Base-by-base conservation (phyloP, 2,797 vertebrate genomes). In the Acrocephalus scirpaceus region DNA sequence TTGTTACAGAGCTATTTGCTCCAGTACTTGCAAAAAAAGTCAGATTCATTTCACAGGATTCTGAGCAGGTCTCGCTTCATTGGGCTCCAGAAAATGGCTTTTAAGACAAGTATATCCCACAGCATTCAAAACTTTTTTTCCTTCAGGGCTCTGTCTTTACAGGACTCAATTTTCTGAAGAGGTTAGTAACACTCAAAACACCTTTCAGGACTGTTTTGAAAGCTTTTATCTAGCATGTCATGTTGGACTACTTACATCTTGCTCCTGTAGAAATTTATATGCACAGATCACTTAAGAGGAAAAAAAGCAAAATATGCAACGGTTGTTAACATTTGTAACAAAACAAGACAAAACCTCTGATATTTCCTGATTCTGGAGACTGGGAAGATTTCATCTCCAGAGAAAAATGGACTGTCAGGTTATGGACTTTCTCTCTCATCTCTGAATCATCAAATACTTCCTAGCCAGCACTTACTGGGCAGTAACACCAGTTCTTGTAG, bases 121-220 rank as follows among this genome's bases (percentile, higher is more conserved):
- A 76, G 67, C 22, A 83, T 22, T 91, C 23, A 30, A 73, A 56
- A 74, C 4, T 34, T 58, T 58, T 67, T 58, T 56, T 86, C 60
- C 44, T 82, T 71, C 22, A 76, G 42, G 17, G 32, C 36, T 70
- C 26, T 73, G 7, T 29, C 57, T 54, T 87, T 67, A 61, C 20
- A 77, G 21, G 48, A 62, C 44, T 86, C 27, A 66, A 50, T 29
- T 66, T 86, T 91, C 62, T 92, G 51, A 93, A 96, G 90, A 92
- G 75, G 50, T 44, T 51, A 73, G 22, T 61, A 72, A 76, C 56
- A 91, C 50, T 19, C 26, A 72, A 77, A 79, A 30, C 87, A 86
- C 66, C 86, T 73, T 74, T 86, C 67, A 81, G 70, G 56, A 53
- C 60, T 92, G 85, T 88, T 92, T 88, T 79, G 73, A 90, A 76